Evolutionary conservation across 2,113 vertebrate species (phyloP), one percentile per base, ranked within the genome.

Genomic region (Bostrychus sinensis): DNA sequence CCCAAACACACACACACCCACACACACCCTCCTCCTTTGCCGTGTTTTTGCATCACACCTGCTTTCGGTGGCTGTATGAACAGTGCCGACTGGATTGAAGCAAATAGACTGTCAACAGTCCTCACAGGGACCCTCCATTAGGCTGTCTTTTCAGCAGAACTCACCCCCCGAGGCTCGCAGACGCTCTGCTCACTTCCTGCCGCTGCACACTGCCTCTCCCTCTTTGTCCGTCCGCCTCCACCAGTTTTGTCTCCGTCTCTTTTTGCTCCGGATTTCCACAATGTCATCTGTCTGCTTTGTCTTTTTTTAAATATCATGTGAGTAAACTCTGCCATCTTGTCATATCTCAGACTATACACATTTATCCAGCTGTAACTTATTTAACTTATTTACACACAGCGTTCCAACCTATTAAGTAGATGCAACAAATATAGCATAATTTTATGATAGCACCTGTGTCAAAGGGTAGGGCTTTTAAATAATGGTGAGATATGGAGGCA

Each of bases 121-220:
- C 70, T 88, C 77, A 72, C 67, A 70, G 78, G 80, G 77, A 85
- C 72, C 77, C 74, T 90, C 81, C 78, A 86, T 88, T 88, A 90
- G 78, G 56, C 82, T 80, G 73, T 81, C 83, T 88, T 83, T 77
- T 86, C 83, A 71, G 70, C 56, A 60, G 68, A 43, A 38, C 71
- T 70, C 70, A 71, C 69, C 58, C 81, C 75, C 69, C 13, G 57
- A 65, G 83, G 80, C 80, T 65, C 65, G 54, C 46, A 78, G 71
- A 71, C 80, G 76, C 78, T 84, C 78, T 77, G 84, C 75, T 87
- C 78, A 70, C 62, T 84, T 66, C 56, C 75, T 30, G 64, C 75
- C 7, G 5, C 71, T n/a, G n/a, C 22, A 75, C 70, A 64, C 58
- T 37, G 38, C 50, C 58, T 79, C 60, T 65, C 68, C 17, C 42